Conservation (phyloP, 2,888 invertebrate genomes). For the Clistopyga incitator region DNA sequence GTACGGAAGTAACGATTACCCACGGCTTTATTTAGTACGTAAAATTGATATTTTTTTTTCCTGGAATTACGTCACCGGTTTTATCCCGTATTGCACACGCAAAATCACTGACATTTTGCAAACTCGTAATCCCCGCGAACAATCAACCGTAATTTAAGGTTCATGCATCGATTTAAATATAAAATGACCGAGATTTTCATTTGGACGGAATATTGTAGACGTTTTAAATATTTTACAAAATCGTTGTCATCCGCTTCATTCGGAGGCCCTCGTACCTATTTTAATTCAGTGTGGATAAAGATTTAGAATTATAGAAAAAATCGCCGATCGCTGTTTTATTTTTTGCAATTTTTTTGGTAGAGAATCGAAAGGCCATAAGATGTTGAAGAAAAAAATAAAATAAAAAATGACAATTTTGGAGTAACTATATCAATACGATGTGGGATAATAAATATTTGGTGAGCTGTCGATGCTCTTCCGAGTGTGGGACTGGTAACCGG, state of each 20-base stretch:
- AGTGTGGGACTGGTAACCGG: conserved; percentile 47
- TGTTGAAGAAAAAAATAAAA: neutral
- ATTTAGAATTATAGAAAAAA: no score
- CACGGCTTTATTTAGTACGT: no score
- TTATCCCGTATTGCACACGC: neutral
- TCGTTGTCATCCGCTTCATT: no score
- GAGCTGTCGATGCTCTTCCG: neutral
- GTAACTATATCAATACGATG: neutral
- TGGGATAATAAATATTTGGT: conserved; percentile 9
- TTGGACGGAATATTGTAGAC: neutral
- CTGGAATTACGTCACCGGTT: neutral
- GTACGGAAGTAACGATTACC: neutral
- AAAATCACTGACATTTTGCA: neutral
- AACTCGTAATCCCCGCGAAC: neutral
- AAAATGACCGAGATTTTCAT: neutral
- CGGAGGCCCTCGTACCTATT: no score
- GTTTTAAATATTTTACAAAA: no score
- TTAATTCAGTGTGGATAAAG: no score
- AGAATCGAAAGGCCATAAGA: neutral
- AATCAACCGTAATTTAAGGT: neutral
- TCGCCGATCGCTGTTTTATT: neutral
- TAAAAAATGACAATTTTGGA: neutral
- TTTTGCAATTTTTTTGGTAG: neutral
- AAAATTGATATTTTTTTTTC: no score
- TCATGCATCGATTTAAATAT: neutral